A percentile compares a stretch with the other conserved stretches of the same genome.
Evolutionary conservation across 2,797 vertebrate genomes (phyloP).

Genomic region (Tympanoctomys barrerae): DNA sequence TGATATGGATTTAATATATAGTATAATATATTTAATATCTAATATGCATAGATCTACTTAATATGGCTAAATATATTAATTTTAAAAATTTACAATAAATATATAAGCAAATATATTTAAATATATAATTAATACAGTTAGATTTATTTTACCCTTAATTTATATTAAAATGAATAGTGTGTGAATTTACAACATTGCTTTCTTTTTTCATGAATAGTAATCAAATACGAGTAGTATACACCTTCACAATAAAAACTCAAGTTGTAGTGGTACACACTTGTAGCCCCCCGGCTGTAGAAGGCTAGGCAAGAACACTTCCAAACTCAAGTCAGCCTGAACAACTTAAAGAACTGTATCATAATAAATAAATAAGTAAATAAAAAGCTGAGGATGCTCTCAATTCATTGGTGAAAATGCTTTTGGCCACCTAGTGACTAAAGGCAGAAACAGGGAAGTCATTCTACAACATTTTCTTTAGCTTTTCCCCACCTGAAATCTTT

Average conservation of each 20-base stretch:
- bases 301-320: not conserved
- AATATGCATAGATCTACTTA: not conserved
- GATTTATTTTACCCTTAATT: not conserved
- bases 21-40: not conserved
- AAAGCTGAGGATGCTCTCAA: not conserved
- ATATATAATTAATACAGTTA: not conserved
- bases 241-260: slow-evolving; percentile 46
- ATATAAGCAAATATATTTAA: not conserved
- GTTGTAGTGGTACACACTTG: not conserved
- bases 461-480: not conserved
- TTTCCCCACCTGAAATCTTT: not conserved
- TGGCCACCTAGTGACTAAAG: not conserved
- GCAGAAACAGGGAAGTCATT: not conserved
- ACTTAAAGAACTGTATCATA: not conserved
- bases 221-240: not conserved
- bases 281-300: not conserved
- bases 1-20: not conserved
- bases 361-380: not conserved
- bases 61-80: not conserved
- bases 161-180: not conserved
- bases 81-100: not conserved
- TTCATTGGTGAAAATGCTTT: not conserved
- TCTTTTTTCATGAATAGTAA: slow-evolving; percentile 5
- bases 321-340: not conserved
- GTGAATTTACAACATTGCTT: not conserved